These are phyloP conservation scores for Madoqua kirkii DNA, from an alignment of 2,113 vertebrate genomes.

Conservation along the genomic window DNA sequence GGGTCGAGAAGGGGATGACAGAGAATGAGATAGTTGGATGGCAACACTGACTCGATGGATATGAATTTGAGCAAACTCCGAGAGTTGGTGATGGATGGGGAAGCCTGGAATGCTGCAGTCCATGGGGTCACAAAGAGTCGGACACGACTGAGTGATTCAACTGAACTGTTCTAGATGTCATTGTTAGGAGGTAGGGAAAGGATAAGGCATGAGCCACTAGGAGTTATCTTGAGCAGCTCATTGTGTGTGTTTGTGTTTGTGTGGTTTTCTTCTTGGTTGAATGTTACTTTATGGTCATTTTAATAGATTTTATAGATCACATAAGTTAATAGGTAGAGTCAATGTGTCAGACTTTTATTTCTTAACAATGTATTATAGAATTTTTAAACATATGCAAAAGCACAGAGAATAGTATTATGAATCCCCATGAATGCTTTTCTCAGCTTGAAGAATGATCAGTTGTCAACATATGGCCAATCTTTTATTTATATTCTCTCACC, in stretches of 20 bases:
- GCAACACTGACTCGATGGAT: neutral
- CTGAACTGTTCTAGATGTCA: neutral
- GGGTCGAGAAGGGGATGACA: neutral
- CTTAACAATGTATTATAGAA: neutral
- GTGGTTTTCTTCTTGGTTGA: neutral
- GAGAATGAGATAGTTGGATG: neutral
- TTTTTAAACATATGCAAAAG: neutral
- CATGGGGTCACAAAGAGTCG: neutral
- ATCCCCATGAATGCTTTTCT: neutral
- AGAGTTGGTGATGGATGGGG: neutral
- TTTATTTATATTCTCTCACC: neutral
- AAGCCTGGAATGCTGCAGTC: neutral
- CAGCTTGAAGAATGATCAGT: neutral
- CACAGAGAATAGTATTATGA: neutral
- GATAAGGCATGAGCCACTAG: neutral
- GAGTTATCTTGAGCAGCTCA: neutral
- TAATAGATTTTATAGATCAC: neutral
- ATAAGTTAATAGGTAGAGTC: neutral
- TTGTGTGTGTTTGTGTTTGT: neutral
- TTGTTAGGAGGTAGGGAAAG: neutral
- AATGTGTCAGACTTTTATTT: neutral
- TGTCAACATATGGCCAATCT: constrained; percentile 12
- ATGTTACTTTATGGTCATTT: neutral
- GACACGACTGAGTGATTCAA: neutral
- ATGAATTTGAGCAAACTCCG: neutral